Conservation (phyloP, 2,797 vertebrate species). For the Amphiprion clarkii region DNA sequence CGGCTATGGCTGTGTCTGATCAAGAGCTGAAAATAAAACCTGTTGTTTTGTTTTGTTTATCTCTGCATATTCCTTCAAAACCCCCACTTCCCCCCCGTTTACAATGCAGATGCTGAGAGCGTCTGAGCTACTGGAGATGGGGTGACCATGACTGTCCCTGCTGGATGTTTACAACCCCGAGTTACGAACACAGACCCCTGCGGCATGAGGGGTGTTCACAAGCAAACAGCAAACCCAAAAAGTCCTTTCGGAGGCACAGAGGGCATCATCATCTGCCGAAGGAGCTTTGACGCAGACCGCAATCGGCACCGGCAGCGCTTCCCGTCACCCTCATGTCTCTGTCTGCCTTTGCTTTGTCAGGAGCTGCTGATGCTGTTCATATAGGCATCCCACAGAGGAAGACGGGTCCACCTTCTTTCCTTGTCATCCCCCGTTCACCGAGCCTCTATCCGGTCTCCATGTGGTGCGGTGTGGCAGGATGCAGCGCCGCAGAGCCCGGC, state of each 20-base stretch:
- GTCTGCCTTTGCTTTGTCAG: constrained; percentile 48
- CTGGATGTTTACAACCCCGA: constrained; percentile 51
- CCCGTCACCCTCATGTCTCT: constrained; percentile 61
- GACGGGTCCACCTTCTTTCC: constrained; percentile 49
- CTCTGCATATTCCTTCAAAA: constrained; percentile 57
- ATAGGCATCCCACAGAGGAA: constrained; percentile 26
- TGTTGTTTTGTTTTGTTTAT: constrained; percentile 39
- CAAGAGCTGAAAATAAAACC: constrained; percentile 30
- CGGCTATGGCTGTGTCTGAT: constrained; percentile 40
- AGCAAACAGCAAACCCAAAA: constrained; percentile 32
- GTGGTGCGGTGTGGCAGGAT: constrained; percentile 51
- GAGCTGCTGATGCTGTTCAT: constrained; percentile 68
- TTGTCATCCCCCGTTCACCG: constrained; percentile 31
- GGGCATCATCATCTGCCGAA: constrained; percentile 76
- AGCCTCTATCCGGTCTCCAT: constrained; percentile 53
- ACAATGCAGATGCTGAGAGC: constrained; percentile 67
- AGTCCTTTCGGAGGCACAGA: constrained; percentile 58
- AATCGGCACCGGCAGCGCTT: constrained; percentile 37
- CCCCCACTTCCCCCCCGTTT: constrained; percentile 45
- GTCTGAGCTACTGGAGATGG: constrained; percentile 42
- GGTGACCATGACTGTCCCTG: constrained; percentile 64
- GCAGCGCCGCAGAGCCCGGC: constrained; percentile 72
- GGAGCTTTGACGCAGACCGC: constrained; percentile 78
- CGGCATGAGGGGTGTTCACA: constrained; percentile 28
- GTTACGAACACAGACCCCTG: constrained; percentile 44